These are phyloP conservation scores for Eupithecia subumbrata DNA, from an alignment of 2,888 invertebrate species.

Conservation along the genomic window DNA sequence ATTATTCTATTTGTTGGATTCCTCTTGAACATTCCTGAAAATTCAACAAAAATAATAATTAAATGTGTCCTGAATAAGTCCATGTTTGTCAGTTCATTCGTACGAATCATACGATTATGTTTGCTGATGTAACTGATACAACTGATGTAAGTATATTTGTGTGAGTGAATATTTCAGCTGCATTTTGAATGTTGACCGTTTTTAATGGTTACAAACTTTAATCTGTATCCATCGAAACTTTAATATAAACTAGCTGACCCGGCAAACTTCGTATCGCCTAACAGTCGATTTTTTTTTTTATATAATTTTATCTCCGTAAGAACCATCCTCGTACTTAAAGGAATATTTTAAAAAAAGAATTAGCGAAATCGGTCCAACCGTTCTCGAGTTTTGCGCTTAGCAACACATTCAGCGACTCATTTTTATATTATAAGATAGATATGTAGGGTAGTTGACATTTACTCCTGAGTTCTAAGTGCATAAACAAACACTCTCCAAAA, in stretches of 20 bases:
- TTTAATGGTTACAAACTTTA: neutral
- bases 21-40: neutral
- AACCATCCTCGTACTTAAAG: no score
- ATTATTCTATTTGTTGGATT: neutral
- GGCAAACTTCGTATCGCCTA: no score
- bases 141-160: constrained; percentile 44
- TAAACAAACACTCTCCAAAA: neutral
- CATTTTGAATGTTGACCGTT: neutral
- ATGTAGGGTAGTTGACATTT: neutral
- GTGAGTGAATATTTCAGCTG: neutral
- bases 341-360: no score
- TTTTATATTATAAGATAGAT: no score
- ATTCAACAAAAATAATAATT: neutral
- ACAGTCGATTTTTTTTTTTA: no score
- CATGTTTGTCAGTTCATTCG: constrained; percentile 50
- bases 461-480: neutral
- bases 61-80: constrained; percentile 15
- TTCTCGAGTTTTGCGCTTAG: no score
- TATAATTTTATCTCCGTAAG: no score
- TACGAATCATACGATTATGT: constrained; percentile 60
- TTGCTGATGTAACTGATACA: constrained; percentile 44
- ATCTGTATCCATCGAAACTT: neutral
- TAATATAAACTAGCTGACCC: no score
- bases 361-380: no score
- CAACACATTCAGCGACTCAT: no score